Conservation (phyloP, 2,888 invertebrate species). For the Anaspis maculata region DNA sequence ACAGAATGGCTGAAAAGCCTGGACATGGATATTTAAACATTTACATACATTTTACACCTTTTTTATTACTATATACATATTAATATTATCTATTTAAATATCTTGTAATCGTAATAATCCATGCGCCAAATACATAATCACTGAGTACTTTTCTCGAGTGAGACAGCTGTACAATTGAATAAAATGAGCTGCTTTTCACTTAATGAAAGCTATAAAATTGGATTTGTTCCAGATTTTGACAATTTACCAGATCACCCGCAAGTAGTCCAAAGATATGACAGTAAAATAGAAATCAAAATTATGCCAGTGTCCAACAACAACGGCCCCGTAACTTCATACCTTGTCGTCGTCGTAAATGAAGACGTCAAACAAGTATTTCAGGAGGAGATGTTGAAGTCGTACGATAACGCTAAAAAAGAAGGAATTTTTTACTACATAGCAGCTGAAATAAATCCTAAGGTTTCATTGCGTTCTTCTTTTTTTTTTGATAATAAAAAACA, state of each 20-base stretch:
- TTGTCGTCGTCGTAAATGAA: conserved; percentile 64
- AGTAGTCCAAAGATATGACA: conserved; percentile 52
- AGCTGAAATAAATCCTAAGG: conserved; percentile 61
- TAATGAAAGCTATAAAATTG: too few relatives aligned
- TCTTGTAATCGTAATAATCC: too few relatives aligned
- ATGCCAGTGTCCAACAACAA: conserved; percentile 62
- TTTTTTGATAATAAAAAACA: too few relatives aligned
- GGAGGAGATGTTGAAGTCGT: conserved; percentile 53
- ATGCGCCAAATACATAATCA: too few relatives aligned
- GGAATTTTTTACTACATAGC: conserved; percentile 74
- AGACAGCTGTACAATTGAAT: too few relatives aligned
- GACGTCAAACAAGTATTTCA: conserved; percentile 56
- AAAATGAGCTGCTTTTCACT: too few relatives aligned
- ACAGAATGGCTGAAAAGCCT: too few relatives aligned
- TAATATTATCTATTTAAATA: too few relatives aligned
- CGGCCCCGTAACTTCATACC: conserved; percentile 70
- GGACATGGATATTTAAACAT: too few relatives aligned
- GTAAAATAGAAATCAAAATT: conserved; percentile 58
- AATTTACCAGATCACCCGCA: conserved; percentile 63
- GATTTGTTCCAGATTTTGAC: conserved; percentile 54
- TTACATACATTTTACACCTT: too few relatives aligned
- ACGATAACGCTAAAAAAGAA: conserved; percentile 56
- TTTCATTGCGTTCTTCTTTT: conserved; percentile 1
- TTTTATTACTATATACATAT: too few relatives aligned
- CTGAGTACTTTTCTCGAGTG: too few relatives aligned